Percentiles rank a stretch among this genome's conserved stretches.
phyloP scores from a whole-genome alignment of 2,113 vertebrate species.

The Vidua macroura region DNA sequence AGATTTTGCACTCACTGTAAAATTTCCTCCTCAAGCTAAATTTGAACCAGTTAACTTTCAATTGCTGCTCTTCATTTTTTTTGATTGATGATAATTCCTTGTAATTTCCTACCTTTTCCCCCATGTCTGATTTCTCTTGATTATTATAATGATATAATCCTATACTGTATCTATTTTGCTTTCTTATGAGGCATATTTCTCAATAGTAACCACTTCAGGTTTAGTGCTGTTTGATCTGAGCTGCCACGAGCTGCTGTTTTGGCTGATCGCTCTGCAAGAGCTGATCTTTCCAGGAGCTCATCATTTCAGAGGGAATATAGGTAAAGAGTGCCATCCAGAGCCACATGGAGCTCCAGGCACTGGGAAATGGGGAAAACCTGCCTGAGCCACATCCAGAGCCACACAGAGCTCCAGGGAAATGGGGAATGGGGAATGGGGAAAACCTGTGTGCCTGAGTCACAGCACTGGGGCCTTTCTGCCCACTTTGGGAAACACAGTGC shows the following conservation, averaged over 20 bases:
- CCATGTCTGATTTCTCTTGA: not conserved
- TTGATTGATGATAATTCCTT: not conserved
- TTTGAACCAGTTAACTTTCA: not conserved
- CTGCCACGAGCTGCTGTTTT: not conserved
- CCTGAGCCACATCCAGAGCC: not conserved
- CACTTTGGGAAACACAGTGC: not conserved
- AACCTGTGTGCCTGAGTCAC: not conserved
- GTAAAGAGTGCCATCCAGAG: slow-evolving; percentile 22
- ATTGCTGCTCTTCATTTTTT: not conserved
- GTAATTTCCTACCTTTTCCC: not conserved
- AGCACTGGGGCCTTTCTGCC: not conserved
- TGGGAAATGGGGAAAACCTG: not conserved
- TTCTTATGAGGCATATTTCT: not conserved
- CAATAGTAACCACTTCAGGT: not conserved
- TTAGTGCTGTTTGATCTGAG: not conserved
- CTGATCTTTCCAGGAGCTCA: not conserved
- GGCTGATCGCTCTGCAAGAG: not conserved
- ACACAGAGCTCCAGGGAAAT: not conserved
- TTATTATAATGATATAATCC: not conserved
- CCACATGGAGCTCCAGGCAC: not conserved
- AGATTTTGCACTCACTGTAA: not conserved
- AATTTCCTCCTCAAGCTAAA: not conserved
- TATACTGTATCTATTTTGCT: not conserved
- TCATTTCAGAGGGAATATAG: not conserved
- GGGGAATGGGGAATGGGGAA: not conserved